Percentiles rank a stretch among this genome's conserved stretches.
phyloP scores from a whole-genome alignment of 2,888 invertebrate genomes.

The Carterocephalus palaemon region DNA sequence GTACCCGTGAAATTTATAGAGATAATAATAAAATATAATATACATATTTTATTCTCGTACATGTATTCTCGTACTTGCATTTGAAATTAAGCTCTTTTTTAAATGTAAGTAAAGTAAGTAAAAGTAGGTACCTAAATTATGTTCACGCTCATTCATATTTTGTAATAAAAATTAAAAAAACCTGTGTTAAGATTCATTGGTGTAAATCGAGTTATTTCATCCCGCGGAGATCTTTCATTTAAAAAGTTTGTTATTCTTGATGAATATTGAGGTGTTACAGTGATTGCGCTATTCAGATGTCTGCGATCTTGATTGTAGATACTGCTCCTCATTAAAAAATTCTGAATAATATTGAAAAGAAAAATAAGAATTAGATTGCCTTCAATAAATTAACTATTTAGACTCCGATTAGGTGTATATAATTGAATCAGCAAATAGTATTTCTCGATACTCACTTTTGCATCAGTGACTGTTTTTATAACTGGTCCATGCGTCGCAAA shows the following conservation, averaged over 20 bases:
- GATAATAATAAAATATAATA: no score
- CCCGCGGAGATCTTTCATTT: constrained; percentile 27
- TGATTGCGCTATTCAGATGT: constrained; percentile 43
- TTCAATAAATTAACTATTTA: background rate
- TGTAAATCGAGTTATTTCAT: constrained; percentile 32
- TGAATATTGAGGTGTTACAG: constrained; percentile 46
- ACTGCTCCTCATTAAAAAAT: constrained; percentile 50
- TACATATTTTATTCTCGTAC: no score
- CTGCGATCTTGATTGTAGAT: constrained; percentile 42
- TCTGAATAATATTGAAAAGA: constrained; percentile 24
- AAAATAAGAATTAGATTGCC: background rate
- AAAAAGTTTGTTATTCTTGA: constrained; percentile 30
- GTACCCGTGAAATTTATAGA: no score
- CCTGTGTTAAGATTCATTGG: constrained; percentile 41
- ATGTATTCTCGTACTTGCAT: no score
- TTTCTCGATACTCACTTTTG: constrained; percentile 42
- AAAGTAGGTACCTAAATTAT: no score
- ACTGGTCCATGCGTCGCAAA: constrained; percentile 53
- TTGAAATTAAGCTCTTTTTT: no score
- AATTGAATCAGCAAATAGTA: background rate
- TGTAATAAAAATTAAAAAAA: constrained; percentile 24
- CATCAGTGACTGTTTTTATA: constrained; percentile 58
- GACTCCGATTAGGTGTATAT: background rate
- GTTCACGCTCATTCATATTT: no score
- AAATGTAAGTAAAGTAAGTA: no score